Conservation (phyloP, 2,113 vertebrate genomes). For the Synchiropus splendidus region DNA sequence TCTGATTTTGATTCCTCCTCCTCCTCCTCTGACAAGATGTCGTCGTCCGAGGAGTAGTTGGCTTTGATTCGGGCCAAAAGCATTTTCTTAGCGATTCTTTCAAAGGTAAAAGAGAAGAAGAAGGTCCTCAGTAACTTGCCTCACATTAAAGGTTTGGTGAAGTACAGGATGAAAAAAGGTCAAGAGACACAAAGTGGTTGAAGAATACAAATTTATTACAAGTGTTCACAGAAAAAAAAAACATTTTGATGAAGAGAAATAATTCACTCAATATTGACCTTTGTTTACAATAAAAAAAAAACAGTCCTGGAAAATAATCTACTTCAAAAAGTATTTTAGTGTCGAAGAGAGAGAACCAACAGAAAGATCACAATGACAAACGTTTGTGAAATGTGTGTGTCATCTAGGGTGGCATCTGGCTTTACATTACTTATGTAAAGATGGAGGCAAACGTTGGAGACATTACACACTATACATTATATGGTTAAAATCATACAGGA, state of each 20-base stretch:
- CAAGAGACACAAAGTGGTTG: constrained; percentile 15
- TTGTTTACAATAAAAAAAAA: too few species aligned
- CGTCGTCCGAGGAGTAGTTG: constrained; percentile 80
- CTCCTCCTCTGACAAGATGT: constrained; percentile 78
- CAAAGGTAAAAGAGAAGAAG: constrained; percentile 57
- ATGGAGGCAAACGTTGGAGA: too few species aligned
- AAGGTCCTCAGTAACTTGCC: constrained; percentile 36
- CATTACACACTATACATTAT: too few species aligned
- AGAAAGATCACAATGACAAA: too few species aligned
- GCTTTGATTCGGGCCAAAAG: constrained; percentile 97
- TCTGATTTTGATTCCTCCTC: constrained; percentile 55
- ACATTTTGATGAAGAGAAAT: neutral
- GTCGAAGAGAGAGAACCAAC: too few species aligned
- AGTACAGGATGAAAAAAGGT: neutral
- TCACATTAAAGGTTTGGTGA: neutral
- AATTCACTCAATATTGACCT: too few species aligned
- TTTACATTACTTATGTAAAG: too few species aligned
- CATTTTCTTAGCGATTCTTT: constrained; percentile 98
- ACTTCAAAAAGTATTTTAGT: too few species aligned
- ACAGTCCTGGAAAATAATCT: too few species aligned
- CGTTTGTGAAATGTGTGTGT: too few species aligned
- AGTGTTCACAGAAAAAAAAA: constrained; percentile 27
- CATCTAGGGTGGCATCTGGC: too few species aligned
- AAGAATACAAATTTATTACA: constrained; percentile 59
- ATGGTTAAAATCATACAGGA: too few species aligned